Evolutionary conservation across 2,888 invertebrate genomes (phyloP).

Genomic region (Melangyna quadrimaculata): DNA sequence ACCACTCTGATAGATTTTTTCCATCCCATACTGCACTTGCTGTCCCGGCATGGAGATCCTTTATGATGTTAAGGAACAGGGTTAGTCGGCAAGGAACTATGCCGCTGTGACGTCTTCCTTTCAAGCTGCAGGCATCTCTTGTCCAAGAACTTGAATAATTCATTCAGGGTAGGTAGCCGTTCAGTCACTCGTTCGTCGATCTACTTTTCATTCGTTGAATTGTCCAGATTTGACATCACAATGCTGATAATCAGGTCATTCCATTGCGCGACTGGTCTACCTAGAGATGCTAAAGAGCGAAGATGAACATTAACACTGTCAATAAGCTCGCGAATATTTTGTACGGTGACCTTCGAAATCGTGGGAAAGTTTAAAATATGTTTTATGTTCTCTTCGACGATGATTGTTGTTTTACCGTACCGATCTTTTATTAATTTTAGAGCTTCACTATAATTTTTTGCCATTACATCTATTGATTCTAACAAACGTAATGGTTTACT

Average conservation of each 20-base stretch:
- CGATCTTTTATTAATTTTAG: background rate
- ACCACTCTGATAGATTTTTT: no score
- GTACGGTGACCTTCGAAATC: background rate
- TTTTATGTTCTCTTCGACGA: constrained; percentile 20
- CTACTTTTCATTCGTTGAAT: background rate
- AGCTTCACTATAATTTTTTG: constrained; percentile 7
- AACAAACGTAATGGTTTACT: constrained; percentile 3
- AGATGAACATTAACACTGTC: constrained; percentile 3
- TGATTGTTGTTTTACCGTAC: background rate
- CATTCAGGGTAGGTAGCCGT: no score
- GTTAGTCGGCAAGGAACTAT: no score
- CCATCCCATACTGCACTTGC: no score
- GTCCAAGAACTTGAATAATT: no score
- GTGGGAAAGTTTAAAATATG: background rate
- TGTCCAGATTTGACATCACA: constrained; percentile 11
- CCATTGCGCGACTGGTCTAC: constrained; percentile 10
- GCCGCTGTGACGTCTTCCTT: no score
- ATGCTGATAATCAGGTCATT: constrained; percentile 13
- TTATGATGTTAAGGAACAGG: no score
- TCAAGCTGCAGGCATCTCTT: no score
- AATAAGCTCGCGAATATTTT: background rate
- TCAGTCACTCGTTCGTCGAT: no score
- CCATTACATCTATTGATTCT: background rate
- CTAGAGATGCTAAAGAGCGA: background rate
- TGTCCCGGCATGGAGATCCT: no score